Evolutionary conservation across 2,888 invertebrate genomes (phyloP).

Genomic region (Prosapia bicincta): DNA sequence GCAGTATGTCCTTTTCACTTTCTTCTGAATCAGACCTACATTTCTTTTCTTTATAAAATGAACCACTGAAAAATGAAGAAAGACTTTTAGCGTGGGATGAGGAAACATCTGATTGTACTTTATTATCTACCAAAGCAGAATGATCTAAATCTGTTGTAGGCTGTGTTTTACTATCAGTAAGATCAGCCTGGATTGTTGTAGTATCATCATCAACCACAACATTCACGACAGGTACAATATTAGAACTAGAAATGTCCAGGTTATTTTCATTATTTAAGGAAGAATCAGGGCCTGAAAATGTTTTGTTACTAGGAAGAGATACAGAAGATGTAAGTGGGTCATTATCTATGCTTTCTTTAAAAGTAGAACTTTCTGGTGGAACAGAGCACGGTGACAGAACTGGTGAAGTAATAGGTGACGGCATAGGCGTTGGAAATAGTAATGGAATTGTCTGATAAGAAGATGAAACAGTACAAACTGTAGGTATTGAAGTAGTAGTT

Average conservation of each 20-base stretch:
- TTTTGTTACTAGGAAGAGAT: not conserved
- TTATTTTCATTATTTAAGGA: not conserved
- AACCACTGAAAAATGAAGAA: constrained; percentile 4
- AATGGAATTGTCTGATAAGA: constrained; percentile 12
- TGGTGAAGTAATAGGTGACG: constrained; percentile 17
- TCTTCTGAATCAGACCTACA: constrained; percentile 23
- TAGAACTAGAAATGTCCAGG: not conserved
- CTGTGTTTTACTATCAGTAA: not conserved
- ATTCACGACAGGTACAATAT: not conserved
- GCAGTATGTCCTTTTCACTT: constrained; percentile 19
- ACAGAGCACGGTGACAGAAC: constrained; percentile 1
- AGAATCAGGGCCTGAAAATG: not conserved
- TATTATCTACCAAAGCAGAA: not conserved
- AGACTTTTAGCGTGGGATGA: not conserved
- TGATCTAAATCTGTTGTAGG: not conserved
- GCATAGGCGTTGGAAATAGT: constrained; percentile 20
- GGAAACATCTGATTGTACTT: not conserved
- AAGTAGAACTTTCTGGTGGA: constrained; percentile 8
- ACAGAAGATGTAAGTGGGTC: not conserved
- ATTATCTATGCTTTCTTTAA: not conserved
- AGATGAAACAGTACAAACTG: not conserved
- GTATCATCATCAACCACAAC: not conserved
- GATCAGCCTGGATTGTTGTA: not conserved
- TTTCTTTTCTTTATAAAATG: constrained; percentile 10
- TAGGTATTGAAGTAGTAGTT: not conserved